Conservation (phyloP, 2,797 vertebrate genomes). For the Chiroxiphia lanceolata region DNA sequence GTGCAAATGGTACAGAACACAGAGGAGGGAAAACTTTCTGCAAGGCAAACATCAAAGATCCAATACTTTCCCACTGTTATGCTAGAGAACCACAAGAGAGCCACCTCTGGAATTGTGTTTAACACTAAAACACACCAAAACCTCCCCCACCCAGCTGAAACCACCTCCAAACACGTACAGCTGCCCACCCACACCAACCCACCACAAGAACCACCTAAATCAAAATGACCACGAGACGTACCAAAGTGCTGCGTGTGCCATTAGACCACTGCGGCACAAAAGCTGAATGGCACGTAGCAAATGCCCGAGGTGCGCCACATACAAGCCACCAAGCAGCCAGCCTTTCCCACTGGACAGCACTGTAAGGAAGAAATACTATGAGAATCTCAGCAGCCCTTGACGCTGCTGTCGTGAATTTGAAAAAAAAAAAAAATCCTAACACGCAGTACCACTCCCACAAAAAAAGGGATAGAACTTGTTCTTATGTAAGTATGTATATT, state of each 20-base stretch:
- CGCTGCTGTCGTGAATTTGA: not conserved
- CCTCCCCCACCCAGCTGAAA: not conserved
- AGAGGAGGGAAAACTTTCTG: not conserved
- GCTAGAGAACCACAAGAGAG: not conserved
- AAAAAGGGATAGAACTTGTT: slow-evolving; percentile 17
- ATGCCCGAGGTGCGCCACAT: accelerated
- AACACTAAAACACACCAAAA: not conserved
- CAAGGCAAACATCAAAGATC: not conserved
- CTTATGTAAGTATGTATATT: slow-evolving; percentile 66
- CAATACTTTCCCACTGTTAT: not conserved
- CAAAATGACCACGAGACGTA: accelerated
- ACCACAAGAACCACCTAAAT: not conserved
- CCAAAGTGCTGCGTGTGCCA: accelerated
- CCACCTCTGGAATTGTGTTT: not conserved
- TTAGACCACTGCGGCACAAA: not conserved
- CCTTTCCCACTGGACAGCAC: not conserved
- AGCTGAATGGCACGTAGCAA: accelerated
- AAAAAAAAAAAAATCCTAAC: not conserved
- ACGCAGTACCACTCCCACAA: slow-evolving; percentile 28
- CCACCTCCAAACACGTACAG: not conserved
- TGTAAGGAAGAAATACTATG: accelerated
- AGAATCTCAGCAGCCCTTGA: not conserved
- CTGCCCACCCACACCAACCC: not conserved
- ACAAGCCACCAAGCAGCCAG: accelerated
- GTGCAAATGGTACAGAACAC: not conserved